Conservation (phyloP, 2,888 invertebrate genomes). For the Eugnorisma glareosa region DNA sequence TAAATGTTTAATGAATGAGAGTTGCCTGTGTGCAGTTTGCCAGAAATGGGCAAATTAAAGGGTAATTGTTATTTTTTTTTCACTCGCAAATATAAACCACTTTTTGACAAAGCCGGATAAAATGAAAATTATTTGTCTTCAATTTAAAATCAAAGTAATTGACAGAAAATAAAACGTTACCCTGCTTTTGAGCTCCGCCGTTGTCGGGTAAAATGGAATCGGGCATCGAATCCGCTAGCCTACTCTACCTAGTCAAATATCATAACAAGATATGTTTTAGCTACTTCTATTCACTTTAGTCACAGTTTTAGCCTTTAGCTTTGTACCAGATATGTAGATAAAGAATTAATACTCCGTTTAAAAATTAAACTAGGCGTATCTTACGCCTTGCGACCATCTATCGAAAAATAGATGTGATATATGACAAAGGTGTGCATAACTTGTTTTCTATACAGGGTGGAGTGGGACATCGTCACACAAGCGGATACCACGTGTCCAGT, state of each 20-base stretch:
- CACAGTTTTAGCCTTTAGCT: slow-evolving; percentile 36
- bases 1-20: not conserved
- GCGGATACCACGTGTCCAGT: not conserved
- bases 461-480: fast-evolving
- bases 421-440: not conserved
- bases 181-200: not conserved
- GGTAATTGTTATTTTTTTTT: not conserved
- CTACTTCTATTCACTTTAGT: slow-evolving; percentile 36
- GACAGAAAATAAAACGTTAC: not conserved
- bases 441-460: not conserved
- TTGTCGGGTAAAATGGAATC: slow-evolving; percentile 28
- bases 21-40: not conserved
- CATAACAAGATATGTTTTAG: slow-evolving; percentile 69
- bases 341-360: slow-evolving; percentile 15
- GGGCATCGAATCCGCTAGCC: slow-evolving; percentile 45
- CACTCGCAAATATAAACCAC: not conserved
- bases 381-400: not conserved
- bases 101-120: not conserved
- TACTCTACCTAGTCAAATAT: slow-evolving; percentile 65
- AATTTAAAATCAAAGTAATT: not conserved
- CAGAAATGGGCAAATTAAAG: not conserved
- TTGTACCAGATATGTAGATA: not conserved
- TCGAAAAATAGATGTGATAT: not conserved
- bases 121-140: not conserved
- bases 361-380: not conserved